Evolutionary conservation across 2,113 vertebrate species (phyloP), one percentile per base, ranked within the genome.

Genomic region (Corythoichthys haematopterus): DNA sequence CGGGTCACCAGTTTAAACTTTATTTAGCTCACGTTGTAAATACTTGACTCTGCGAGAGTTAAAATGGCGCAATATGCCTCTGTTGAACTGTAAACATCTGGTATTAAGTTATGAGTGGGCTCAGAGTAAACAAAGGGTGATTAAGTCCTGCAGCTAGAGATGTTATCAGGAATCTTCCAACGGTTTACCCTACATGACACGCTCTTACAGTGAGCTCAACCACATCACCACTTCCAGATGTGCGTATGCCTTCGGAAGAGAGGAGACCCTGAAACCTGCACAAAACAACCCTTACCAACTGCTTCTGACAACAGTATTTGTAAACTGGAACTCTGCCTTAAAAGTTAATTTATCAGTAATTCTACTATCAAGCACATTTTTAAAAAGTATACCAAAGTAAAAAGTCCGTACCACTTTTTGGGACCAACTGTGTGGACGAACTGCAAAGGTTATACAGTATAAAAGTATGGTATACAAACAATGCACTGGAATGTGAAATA

Each of bases 141-240:
- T 69, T 4, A 33, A 37, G 36, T 28, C 20, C 11, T 56, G n/a
- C 38, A 12, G 59, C 38, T 40, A 45, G 40, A 61, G 59, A 61
- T 45, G 9, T 61, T 45, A 61, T 45, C 38, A 61, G 59, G 16
- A 45, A 43, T 28, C 55, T 56, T 56, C 12, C 10, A 61, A 45
- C 64, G 28, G 59, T 70, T 76, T 38, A 65, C 60, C 77, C 64
- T 58, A 33, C 64, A 57, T 65, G 69, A 69, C 56, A 40, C 38
- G 37, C 52, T 76, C 52, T 63, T 79, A 62, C 50, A 28, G 55
- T 56, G 48, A 47, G 61, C 61, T 51, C 35, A 78, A 65, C 71
- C 70, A 43, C 65, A 77, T 84, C 37, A 83, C 77, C 35, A 66
- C 77, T 84, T 79, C 81, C 83, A 79, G 52, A 81, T 80, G 80